Base-by-base conservation (phyloP, 1,140 invertebrate species). In the Cylas formicarius region DNA sequence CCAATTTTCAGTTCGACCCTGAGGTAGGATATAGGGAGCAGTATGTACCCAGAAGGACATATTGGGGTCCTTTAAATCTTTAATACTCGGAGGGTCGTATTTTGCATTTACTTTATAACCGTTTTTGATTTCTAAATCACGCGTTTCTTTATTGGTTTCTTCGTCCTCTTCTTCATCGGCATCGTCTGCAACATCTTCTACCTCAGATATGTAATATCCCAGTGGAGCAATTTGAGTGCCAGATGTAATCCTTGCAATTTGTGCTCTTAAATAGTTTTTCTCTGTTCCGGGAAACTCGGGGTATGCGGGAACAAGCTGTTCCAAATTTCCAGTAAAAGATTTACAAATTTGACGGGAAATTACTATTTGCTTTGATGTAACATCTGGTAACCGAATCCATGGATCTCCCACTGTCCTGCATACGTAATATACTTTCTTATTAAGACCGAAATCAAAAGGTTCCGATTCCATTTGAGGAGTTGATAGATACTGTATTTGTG, bases 11-110 rank as follows among this genome's bases (percentile, higher is more conserved):
- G 22, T 23, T 35, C 35, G 34, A 6, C 84, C 89, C 68, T 91
- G 86, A 20, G 81, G 76, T n/a, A 90, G 67, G 53, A 93, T 82
- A 60, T 84, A 78, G 9, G 73, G 72, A 21, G 78, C 74, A 54
- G 87, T 81, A 63, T 93, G 88, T 16, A 88, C 84, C 88, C 88
- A 93, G 66, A 81, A 82, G 2, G 75, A 69, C 48, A 87, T 66
- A 10, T 75, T 72, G 3, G 70, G 57, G 60, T 83, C 79, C 9
- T 70, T 56, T 16, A 87, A 58, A 21, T 82, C 74, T 28, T 67
- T 68, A 26, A 76, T 20, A 0, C 70, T 53, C 7, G 68, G 43
- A 1, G 69, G 64, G 42, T 72, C 63, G 52, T 77, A 79, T 29
- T 67, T 50, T 3, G 58, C 53, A 46, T 77, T 78, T 42, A 53